A percentile compares a stretch with the other conserved stretches of the same genome.
Evolutionary conservation across 2,888 invertebrate species (phyloP).

Genomic region (Labia minor): DNA sequence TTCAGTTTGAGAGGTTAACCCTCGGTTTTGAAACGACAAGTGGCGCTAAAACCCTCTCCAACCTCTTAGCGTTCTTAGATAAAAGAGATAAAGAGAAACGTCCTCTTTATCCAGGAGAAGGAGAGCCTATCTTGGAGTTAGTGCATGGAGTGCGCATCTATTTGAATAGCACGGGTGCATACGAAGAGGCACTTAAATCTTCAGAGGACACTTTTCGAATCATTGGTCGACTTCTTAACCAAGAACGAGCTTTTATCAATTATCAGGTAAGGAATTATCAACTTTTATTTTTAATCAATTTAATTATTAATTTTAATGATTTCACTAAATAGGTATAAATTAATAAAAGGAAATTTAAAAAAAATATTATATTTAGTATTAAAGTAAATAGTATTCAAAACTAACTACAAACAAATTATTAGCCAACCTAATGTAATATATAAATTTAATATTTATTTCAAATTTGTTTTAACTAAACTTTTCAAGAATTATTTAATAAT

Average conservation of each 20-base stretch:
- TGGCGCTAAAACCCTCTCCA: constrained; percentile 44
- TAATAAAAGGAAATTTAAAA: too few species aligned
- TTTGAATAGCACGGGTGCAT: constrained; percentile 37
- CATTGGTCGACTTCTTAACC: constrained; percentile 53
- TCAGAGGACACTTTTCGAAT: constrained; percentile 49
- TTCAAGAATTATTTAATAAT: too few species aligned
- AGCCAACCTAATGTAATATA: too few species aligned
- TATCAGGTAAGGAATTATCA: constrained; percentile 48
- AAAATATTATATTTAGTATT: too few species aligned
- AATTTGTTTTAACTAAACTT: too few species aligned
- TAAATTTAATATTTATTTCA: too few species aligned
- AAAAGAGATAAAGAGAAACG: constrained; percentile 33
- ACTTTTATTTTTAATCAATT: neutral
- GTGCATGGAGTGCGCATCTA: constrained; percentile 48
- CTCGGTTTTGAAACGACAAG: constrained; percentile 55
- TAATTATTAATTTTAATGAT: too few species aligned
- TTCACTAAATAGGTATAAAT: too few species aligned
- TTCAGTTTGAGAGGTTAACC: constrained; percentile 44
- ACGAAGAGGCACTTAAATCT: constrained; percentile 42
- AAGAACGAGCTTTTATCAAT: constrained; percentile 56
- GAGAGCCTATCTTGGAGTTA: constrained; percentile 48
- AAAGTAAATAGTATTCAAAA: too few species aligned
- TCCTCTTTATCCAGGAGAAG: constrained; percentile 52
- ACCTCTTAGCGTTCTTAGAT: constrained; percentile 45
- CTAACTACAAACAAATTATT: too few species aligned